phyloP scores from a whole-genome alignment of 2,888 invertebrate genomes.

The Drosophila lacicola region DNA sequence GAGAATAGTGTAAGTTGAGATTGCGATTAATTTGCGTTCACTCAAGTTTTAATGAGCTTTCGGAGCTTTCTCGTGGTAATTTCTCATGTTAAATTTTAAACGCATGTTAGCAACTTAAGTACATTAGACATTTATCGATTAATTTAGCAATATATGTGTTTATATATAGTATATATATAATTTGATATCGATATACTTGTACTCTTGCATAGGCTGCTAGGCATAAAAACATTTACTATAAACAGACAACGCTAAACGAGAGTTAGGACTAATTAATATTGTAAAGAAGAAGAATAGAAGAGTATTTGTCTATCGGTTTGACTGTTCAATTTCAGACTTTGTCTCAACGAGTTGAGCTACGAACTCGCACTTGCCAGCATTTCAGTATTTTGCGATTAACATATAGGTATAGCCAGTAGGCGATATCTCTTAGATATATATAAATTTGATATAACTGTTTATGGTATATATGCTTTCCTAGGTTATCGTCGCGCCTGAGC shows the following conservation, averaged over 20 bases:
- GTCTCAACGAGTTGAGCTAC: constrained; percentile 44
- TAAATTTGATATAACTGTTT: constrained; percentile 7
- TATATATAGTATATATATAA: neutral
- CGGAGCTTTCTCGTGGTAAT: neutral
- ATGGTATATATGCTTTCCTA: neutral
- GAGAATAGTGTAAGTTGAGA: neutral
- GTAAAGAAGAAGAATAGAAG: neutral
- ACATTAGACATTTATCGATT: neutral
- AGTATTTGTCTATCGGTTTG: constrained; percentile 21
- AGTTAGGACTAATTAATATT: neutral
- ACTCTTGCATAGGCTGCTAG: constrained; percentile 13
- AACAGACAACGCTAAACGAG: constrained; percentile 5
- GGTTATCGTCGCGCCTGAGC: neutral
- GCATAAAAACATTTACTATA: constrained; percentile 12
- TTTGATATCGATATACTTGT: neutral
- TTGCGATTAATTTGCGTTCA: no score
- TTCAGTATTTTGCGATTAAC: constrained; percentile 23
- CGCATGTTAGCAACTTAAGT: neutral
- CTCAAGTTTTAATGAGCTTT: neutral
- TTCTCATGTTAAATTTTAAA: neutral
- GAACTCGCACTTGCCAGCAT: constrained; percentile 37
- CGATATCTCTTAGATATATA: constrained; percentile 5
- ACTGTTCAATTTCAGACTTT: constrained; percentile 56
- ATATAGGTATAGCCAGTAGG: constrained; percentile 15
- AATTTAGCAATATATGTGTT: neutral